A percentile compares a stretch with the other conserved stretches of the same genome.
These are phyloP conservation scores for Hipposideros armiger DNA, from an alignment of 2,113 vertebrate species.

Conservation along the genomic window DNA sequence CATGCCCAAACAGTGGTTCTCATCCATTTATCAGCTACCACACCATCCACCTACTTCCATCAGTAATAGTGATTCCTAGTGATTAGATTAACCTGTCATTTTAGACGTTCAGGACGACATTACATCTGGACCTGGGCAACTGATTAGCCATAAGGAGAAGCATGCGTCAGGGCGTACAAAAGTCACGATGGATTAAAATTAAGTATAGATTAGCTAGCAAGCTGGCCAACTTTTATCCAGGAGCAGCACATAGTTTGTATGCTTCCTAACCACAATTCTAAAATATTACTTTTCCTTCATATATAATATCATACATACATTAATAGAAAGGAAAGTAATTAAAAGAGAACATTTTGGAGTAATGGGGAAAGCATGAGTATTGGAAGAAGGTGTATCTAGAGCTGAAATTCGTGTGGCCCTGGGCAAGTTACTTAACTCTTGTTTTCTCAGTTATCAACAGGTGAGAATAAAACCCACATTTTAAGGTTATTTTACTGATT, in stretches of 20 bases:
- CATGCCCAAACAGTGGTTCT: background rate
- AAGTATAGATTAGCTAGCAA: background rate
- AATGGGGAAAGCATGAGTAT: background rate
- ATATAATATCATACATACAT: background rate
- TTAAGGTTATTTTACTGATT: background rate
- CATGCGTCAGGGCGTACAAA: background rate
- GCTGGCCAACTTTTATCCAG: background rate
- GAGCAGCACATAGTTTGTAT: background rate
- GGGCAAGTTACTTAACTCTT: background rate
- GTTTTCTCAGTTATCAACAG: background rate
- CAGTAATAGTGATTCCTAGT: background rate
- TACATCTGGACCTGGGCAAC: background rate
- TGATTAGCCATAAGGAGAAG: background rate
- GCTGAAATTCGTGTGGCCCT: background rate
- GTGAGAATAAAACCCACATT: constrained; percentile 19
- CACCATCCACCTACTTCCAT: background rate
- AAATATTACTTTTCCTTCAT: background rate
- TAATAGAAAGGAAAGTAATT: constrained; percentile 41
- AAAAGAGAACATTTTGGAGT: background rate
- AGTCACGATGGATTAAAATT: constrained; percentile 5
- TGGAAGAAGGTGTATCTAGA: background rate
- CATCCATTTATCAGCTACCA: background rate
- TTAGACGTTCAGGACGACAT: background rate
- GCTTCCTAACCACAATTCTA: background rate
- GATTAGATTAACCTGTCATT: background rate